Percentiles rank a stretch among this genome's conserved stretches.
Conservation (phyloP, 2,113 vertebrate species). For the Gymnarchus niloticus region DNA sequence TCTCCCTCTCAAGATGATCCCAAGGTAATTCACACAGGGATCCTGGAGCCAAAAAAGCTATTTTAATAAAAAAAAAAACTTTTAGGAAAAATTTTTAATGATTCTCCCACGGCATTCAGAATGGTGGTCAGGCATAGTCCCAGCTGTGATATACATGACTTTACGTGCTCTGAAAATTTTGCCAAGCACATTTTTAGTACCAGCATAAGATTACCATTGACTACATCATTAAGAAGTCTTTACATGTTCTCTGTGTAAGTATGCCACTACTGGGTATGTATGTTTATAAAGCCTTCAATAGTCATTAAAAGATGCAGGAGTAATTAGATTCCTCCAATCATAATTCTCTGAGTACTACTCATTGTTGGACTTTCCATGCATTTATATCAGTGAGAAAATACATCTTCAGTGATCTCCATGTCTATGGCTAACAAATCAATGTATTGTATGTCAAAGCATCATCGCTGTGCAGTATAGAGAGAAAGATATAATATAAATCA, state of each 20-base stretch:
- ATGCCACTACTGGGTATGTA: not conserved
- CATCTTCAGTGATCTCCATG: not conserved
- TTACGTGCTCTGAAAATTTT: not conserved
- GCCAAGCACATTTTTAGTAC: not conserved
- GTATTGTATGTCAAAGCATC: not conserved
- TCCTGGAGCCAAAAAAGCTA: slow-evolving; percentile 46
- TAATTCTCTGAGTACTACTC: not conserved
- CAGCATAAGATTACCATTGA: too few species aligned
- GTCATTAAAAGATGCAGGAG: not conserved
- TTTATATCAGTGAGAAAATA: not conserved
- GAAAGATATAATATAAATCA: too few species aligned
- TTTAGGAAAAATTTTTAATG: slow-evolving; percentile 33
- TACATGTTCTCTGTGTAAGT: not conserved
- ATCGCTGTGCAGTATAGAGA: not conserved
- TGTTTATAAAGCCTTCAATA: not conserved
- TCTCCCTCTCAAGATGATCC: slow-evolving; percentile 36
- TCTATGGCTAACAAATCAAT: not conserved
- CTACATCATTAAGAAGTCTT: not conserved
- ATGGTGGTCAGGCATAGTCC: slow-evolving; percentile 30
- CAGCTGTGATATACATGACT: slow-evolving; percentile 26
- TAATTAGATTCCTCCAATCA: not conserved
- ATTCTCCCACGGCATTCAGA: slow-evolving; percentile 28
- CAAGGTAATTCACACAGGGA: slow-evolving; percentile 32
- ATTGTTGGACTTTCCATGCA: not conserved
- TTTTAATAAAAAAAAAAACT: slow-evolving; percentile 31